A percentile compares a stretch with the other conserved stretches of the same genome.
These are phyloP conservation scores for Aproaerema taeniolella DNA, from an alignment of 2,888 invertebrate genomes.

Conservation along the genomic window DNA sequence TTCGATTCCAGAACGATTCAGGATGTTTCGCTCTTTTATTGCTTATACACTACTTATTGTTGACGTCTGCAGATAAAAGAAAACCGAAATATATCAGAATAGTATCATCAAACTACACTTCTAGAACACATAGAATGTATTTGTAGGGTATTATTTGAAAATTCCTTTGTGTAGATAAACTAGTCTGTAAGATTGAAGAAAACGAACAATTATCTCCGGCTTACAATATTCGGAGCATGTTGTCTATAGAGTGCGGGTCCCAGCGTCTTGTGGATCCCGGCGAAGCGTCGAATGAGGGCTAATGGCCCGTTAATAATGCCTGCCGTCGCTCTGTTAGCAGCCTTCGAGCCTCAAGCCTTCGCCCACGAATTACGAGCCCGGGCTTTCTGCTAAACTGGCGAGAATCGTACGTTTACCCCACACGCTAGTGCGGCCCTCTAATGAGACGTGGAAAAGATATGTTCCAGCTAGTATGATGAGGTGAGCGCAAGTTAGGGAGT, in stretches of 20 bases:
- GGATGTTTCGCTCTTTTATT: constrained; percentile 2
- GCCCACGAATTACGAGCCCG: constrained; percentile 55
- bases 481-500: neutral
- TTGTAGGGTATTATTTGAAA: no score
- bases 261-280: constrained; percentile 15
- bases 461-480: neutral
- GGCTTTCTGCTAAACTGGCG: constrained; percentile 54
- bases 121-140: no score
- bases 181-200: no score
- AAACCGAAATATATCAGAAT: no score
- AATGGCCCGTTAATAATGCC: constrained; percentile 68
- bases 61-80: neutral
- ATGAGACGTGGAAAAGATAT: constrained; percentile 36
- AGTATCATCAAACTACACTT: no score
- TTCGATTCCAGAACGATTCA: constrained; percentile 6
- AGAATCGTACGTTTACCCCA: constrained; percentile 43
- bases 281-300: constrained; percentile 54
- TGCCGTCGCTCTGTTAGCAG: constrained; percentile 38
- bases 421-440: constrained; percentile 33
- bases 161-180: no score
- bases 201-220: constrained; percentile 35
- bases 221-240: constrained; percentile 23
- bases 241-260: constrained; percentile 2
- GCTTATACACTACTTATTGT: neutral
- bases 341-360: constrained; percentile 22